These are phyloP conservation scores for Donacobius atricapilla DNA, from an alignment of 2,113 vertebrate genomes.

Conservation along the genomic window DNA sequence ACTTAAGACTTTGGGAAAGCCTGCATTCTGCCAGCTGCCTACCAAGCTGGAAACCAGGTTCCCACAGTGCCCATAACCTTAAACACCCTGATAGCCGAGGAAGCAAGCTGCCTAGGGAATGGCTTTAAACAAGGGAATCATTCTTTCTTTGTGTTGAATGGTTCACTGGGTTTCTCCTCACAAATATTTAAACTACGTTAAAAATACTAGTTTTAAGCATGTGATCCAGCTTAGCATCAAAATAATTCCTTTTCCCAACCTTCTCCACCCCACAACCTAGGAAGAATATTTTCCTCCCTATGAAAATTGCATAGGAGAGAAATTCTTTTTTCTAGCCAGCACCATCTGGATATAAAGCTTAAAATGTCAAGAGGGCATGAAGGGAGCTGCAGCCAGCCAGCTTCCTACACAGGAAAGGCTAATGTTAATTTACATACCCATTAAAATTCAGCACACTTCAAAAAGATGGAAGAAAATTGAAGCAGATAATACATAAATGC, in stretches of 20 bases:
- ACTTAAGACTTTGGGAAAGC: not conserved
- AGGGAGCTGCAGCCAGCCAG: not conserved
- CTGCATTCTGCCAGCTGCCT: not conserved
- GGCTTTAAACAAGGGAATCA: not conserved
- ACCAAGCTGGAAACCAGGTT: not conserved
- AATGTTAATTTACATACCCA: conserved; percentile 29
- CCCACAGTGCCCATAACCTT: not conserved
- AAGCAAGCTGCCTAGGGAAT: not conserved
- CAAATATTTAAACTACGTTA: not conserved
- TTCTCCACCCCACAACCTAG: not conserved
- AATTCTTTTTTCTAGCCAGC: not conserved
- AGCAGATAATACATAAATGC: not conserved
- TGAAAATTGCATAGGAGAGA: not conserved
- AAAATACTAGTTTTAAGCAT: not conserved
- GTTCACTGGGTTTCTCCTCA: not conserved
- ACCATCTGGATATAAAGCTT: conserved; percentile 38
- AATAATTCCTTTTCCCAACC: not conserved
- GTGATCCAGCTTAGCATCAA: not conserved
- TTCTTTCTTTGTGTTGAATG: not conserved
- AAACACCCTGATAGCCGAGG: not conserved
- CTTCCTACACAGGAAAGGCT: not conserved
- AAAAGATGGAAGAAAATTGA: conserved; percentile 31
- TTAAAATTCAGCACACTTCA: conserved; percentile 47
- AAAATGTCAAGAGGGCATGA: conserved; percentile 12
- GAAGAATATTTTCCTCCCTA: not conserved